Evolutionary conservation across 2,797 vertebrate species (phyloP), one percentile per base, ranked within the genome.

Genomic region (Agapornis canus): DNA sequence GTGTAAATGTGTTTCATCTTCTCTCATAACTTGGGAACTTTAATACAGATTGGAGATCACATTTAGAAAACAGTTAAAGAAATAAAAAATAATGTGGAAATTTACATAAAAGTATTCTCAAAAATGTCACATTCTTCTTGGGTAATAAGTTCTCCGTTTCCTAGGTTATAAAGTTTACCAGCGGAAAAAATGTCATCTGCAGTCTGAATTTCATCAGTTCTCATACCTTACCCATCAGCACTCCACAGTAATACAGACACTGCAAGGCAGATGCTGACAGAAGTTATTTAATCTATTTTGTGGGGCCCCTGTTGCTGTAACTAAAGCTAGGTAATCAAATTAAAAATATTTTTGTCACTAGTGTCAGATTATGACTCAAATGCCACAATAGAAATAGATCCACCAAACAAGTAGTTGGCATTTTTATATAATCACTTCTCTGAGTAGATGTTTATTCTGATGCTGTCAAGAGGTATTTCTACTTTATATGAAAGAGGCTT

Each of bases 311-410:
- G 35, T 52, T 69, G 60, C 70, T 73, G 18, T 49, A 84, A 59
- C 31, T 37, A 40, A 84, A 92, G 60, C 35, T 49, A 77, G 79
- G 60, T 76, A 92, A 92, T 29, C 12, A 47, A 87, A 90, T 57
- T 47, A 43, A 87, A 87, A 83, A 59, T 57, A 84, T 52, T 87
- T 83, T 84, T 83, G 35, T 68, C 64, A 63, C 59, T 92, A 43
- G 39, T 90, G 39, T 61, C 73, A 90, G 39, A 63, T 83, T 83
- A 90, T 83, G 73, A 92, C 78, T 90, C 86, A 92, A 92, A 92
- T 80, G 69, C 39, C 86, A 80, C 69, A 92, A 83, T 59, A 87
- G 79, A 92, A 94, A 90, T 76, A 94, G 78, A 80, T 48, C 42
- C 51, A 66, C 69, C 51, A 69, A 89, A 77, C 59, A 64, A 68